Evolutionary conservation across 2,113 vertebrate genomes (phyloP).

Genomic region (Fulica atra): DNA sequence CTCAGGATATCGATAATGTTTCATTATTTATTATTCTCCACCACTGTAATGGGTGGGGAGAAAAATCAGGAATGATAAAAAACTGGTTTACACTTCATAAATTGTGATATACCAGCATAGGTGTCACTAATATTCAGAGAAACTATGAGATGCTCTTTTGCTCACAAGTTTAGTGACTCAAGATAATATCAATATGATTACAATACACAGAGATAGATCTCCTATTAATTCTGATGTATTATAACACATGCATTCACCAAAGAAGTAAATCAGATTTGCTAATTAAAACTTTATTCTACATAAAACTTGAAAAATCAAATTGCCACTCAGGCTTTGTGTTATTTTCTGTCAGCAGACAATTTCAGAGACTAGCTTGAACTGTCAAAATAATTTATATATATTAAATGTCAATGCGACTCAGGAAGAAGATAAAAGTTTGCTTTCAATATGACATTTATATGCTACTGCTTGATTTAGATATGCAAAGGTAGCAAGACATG

Average conservation of each 20-base stretch:
- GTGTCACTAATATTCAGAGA: conserved; percentile 33
- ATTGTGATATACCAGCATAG: neutral
- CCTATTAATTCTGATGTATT: conserved; percentile 22
- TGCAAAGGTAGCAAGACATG: conserved; percentile 68
- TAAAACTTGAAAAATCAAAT: conserved; percentile 54
- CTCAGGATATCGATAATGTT: neutral
- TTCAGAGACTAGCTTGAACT: conserved; percentile 64
- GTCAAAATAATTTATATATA: conserved; percentile 74
- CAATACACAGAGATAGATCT: neutral
- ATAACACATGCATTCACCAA: neutral
- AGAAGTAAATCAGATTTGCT: neutral
- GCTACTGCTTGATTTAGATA: conserved; percentile 72
- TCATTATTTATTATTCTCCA: neutral
- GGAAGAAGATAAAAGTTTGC: conserved; percentile 70
- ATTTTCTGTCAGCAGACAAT: conserved; percentile 64
- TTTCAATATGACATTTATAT: conserved; percentile 75
- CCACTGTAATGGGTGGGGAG: neutral
- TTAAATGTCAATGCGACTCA: conserved; percentile 71
- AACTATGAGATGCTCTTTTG: neutral
- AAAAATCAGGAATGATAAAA: conserved; percentile 12
- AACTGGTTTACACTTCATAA: neutral
- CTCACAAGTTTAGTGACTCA: neutral
- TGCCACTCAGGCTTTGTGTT: conserved; percentile 57
- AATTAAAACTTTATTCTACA: conserved; percentile 69
- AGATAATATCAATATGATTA: conserved; percentile 21